These are phyloP conservation scores for Spodoptera litura DNA, from an alignment of 1,140 invertebrate species.

Conservation along the genomic window DNA sequence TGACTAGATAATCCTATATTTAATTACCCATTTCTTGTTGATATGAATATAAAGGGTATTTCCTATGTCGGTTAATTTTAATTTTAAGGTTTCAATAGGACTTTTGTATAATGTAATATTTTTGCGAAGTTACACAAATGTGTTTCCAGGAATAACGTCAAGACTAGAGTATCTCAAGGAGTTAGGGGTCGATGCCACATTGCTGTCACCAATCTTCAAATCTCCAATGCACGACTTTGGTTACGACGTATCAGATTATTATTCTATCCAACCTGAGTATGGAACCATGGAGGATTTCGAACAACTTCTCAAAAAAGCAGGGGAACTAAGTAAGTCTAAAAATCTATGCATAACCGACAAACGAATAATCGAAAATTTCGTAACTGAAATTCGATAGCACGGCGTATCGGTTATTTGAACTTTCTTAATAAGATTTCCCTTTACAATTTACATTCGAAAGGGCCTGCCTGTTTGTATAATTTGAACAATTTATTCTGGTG, in stretches of 20 bases:
- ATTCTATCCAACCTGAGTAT: slow-evolving; percentile 86
- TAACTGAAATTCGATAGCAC: slow-evolving; percentile 46
- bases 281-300: slow-evolving; percentile 89
- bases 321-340: slow-evolving; percentile 77
- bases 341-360: slow-evolving; percentile 59
- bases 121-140: too few relatives aligned
- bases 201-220: slow-evolving; percentile 89
- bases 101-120: too few relatives aligned
- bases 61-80: neutral
- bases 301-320: slow-evolving; percentile 82
- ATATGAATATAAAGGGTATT: slow-evolving; percentile 22
- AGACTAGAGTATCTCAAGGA: slow-evolving; percentile 87
- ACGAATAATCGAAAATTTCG: slow-evolving; percentile 53
- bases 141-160: slow-evolving; percentile 82
- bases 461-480: slow-evolving; percentile 33
- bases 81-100: too few relatives aligned
- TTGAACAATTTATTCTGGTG: slow-evolving; percentile 41
- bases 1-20: neutral
- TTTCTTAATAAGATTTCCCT: slow-evolving; percentile 50
- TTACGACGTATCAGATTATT: slow-evolving; percentile 89
- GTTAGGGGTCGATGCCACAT: slow-evolving; percentile 88
- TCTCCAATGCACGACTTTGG: slow-evolving; percentile 90
- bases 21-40: too few relatives aligned
- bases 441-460: slow-evolving; percentile 42
- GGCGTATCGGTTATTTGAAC: slow-evolving; percentile 48